Evolutionary conservation across 2,888 invertebrate genomes (phyloP), one percentile per base, ranked within the genome.

Genomic region (Agrochola macilenta): DNA sequence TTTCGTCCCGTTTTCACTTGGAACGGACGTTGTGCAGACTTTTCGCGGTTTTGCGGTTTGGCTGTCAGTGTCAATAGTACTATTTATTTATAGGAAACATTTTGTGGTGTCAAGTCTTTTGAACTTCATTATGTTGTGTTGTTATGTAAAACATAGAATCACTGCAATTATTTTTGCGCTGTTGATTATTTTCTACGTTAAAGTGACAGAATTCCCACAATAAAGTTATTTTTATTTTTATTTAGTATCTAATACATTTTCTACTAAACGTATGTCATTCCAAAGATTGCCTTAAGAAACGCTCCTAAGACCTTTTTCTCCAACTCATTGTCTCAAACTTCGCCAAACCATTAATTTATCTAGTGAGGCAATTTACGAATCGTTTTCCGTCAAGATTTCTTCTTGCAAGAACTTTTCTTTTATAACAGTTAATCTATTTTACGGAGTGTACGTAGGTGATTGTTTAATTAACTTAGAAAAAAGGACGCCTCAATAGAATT

Each of bases 391-490:
- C 46, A 60, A 30, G 61, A 30, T 39, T 72, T 49, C 46, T 23
- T 35, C 30, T 69, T 78, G 60, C n/a, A 57, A 30, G 63, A 72
- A 71, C 58, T 71, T 65, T 70, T 78, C 66, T 78, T 71, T 54
- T 63, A 54, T 11, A 58, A 61, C 68, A 69, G 39, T 78, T 64
- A 61, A 69, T 81, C 54, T 49, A 60, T 72, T 83, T 69, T 60
- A 60, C 46, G 54, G 30, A 20, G 49, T 20, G 46, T 54, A 69
- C 73, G 52, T 65, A 57, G 30, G 43, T 57, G 20, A 30, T 57
- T 63, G 60, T 69, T 61, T 63, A 69, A 81, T 69, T 83, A 83
- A 70, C 46, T 69, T 12, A 20, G 66, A 39, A 14, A 70, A 14
- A 63, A 46, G 14, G 60, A 60, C 20, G 9, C 30, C 23, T 23